A percentile compares a stretch with the other conserved stretches of the same genome.
These are phyloP conservation scores for Helicoverpa zea DNA, from an alignment of 1,140 invertebrate genomes.

Conservation along the genomic window DNA sequence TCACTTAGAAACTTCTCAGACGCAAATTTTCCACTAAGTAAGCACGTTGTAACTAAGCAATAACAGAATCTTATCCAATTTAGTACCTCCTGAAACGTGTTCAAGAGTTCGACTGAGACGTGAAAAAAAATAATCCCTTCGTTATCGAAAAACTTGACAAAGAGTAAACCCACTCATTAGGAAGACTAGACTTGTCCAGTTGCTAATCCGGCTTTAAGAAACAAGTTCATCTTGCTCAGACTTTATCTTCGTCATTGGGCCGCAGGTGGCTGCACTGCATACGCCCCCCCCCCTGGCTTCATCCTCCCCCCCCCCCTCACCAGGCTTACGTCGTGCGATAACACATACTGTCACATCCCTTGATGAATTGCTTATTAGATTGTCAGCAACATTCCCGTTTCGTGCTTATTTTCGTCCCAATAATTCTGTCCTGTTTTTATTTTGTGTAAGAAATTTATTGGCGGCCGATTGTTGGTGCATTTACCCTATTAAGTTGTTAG, in stretches of 20 bases:
- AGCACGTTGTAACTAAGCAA: slow-evolving; percentile 25
- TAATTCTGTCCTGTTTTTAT: slow-evolving; percentile 52
- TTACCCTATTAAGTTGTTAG: slow-evolving; percentile 67
- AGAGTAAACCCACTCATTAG: slow-evolving; percentile 69
- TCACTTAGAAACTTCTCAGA: slow-evolving; percentile 1
- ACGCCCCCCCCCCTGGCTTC: slow-evolving; percentile 50
- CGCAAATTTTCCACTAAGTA: slow-evolving; percentile 13
- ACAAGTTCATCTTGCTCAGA: slow-evolving; percentile 71
- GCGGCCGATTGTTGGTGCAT: slow-evolving; percentile 43
- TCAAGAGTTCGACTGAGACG: slow-evolving; percentile 42
- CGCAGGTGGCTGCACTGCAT: slow-evolving; percentile 72
- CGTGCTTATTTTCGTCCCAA: slow-evolving; percentile 68
- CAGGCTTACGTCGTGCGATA: slow-evolving; percentile 63
- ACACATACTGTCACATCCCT: slow-evolving; percentile 75
- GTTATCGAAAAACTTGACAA: slow-evolving; percentile 68
- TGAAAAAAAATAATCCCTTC: slow-evolving; percentile 49
- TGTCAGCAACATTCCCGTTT: slow-evolving; percentile 65
- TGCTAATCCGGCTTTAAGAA: slow-evolving; percentile 72
- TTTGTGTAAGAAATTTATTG: slow-evolving; percentile 62
- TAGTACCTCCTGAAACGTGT: slow-evolving; percentile 39
- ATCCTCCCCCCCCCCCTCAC: slow-evolving; percentile 51
- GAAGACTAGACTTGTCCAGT: slow-evolving; percentile 71
- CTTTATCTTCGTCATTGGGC: slow-evolving; percentile 74
- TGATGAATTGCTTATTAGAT: slow-evolving; percentile 82
- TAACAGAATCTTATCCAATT: slow-evolving; percentile 41